phyloP scores from a whole-genome alignment of 2,888 invertebrate genomes.

The Rhaphigaster nebulosa region DNA sequence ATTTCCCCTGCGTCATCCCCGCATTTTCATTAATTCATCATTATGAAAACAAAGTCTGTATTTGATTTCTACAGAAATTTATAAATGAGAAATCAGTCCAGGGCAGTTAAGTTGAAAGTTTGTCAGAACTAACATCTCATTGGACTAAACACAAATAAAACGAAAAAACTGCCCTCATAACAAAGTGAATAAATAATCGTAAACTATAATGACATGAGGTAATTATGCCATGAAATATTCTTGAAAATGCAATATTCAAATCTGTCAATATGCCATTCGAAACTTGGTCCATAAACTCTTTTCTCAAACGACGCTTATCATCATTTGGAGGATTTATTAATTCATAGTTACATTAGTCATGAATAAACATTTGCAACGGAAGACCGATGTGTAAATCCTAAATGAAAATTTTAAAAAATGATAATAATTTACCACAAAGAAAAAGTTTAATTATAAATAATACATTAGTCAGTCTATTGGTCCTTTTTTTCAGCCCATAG shows the following conservation, averaged over 20 bases:
- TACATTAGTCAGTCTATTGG: no score
- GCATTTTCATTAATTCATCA: slow-evolving; percentile 17
- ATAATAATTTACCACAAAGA: no score
- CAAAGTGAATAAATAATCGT: not conserved
- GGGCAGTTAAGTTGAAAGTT: not conserved
- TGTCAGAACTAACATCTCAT: not conserved
- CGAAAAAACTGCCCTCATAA: not conserved
- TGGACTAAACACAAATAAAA: slow-evolving; percentile 21
- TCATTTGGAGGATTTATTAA: not conserved
- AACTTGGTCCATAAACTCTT: not conserved
- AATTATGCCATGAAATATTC: slow-evolving; percentile 7
- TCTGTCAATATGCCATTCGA: not conserved
- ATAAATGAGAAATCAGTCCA: slow-evolving; percentile 10
- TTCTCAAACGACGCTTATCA: not conserved
- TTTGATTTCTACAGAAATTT: not conserved
- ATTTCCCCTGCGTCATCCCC: not conserved
- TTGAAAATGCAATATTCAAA: slow-evolving; percentile 4
- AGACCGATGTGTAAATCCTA: not conserved
- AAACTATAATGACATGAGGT: not conserved
- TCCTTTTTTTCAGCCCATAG: no score
- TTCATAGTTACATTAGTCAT: not conserved
- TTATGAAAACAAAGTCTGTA: not conserved
- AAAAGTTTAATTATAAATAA: no score
- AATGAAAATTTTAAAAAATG: not conserved
- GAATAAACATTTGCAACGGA: not conserved